Base-by-base conservation (phyloP, 2,113 vertebrate species). In the Platichthys flesus region DNA sequence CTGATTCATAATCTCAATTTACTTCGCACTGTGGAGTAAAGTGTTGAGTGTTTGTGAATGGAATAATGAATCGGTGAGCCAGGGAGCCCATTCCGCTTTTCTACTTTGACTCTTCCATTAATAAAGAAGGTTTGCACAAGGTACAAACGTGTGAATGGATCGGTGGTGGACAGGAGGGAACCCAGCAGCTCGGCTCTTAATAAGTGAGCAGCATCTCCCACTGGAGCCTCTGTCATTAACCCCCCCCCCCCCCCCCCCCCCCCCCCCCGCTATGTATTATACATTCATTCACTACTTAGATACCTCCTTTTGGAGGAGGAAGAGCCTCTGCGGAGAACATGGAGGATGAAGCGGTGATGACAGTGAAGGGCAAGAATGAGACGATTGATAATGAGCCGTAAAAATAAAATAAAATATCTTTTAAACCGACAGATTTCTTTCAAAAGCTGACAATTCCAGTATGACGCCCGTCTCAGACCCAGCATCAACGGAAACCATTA, bases 401-500 rank as follows among this genome's bases (percentile, higher is more conserved):
- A 10, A 37, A 40, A 37, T 35, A 67, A 62, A 66, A 66, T 14
- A 3, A 72, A 42, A 47, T 54, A 26, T 58, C 14, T 63, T 62
- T 42, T 63, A 76, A 82, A 71, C n/a, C 8, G 31, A 56, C 15
- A 6, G 47, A 7, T 16, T 51, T 51, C 47, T 18, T 51, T 51
- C 5, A 18, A 51, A 15, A 51, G 47, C 40, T 13, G 42, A 51
- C n/a, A 67, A 59, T 20, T 49, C 14, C 51, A 56, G 63, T 47
- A 20, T 54, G 20, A 58, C 52, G 42, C 56, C 16, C 14, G 70
- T 67, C 26, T 88, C 88, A 84, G 70, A 58, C 73, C 37, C 78
- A 66, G 57, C 69, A 88, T 87, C 84, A 89, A 88, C 86, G 89
- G 68, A 81, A 83, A 69, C 80, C 83, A 86, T 89, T 86, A 85